A percentile compares a stretch with the other conserved stretches of the same genome.
These are phyloP conservation scores for Notarius quadriscutis DNA, from an alignment of 2,113 vertebrate genomes.

Conservation along the genomic window DNA sequence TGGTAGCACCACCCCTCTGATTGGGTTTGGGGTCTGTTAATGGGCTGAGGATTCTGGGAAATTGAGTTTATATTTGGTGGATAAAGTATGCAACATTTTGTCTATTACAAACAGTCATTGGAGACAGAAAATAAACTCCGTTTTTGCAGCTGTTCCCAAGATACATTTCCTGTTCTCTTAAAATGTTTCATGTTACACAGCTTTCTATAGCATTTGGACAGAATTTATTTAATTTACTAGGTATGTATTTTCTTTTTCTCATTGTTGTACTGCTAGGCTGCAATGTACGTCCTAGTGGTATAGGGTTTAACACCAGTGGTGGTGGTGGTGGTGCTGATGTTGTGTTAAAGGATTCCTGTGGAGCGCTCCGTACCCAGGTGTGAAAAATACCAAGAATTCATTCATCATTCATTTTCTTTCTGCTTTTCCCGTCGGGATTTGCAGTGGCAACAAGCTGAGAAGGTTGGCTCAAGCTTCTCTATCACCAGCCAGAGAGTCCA, in stretches of 20 bases:
- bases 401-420: conserved; percentile 3
- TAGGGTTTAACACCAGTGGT: neutral
- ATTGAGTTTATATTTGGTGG: neutral
- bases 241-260: neutral
- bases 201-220: neutral
- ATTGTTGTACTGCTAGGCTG: neutral
- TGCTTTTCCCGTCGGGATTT: neutral
- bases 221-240: neutral
- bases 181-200: neutral
- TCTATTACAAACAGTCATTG: neutral
- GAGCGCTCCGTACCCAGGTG: conserved; percentile 13
- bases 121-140: neutral
- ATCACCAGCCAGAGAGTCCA: neutral
- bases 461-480: neutral
- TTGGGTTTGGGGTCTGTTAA: neutral
- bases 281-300: neutral
- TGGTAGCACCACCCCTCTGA: neutral
- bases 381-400: conserved; percentile 23
- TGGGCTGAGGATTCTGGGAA: neutral
- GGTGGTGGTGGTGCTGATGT: neutral
- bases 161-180: neutral
- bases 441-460: conserved; percentile 10
- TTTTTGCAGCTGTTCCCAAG: neutral
- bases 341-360: neutral
- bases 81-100: neutral